Conservation (phyloP, 2,888 invertebrate genomes). For the Yponomeuta evonymella region DNA sequence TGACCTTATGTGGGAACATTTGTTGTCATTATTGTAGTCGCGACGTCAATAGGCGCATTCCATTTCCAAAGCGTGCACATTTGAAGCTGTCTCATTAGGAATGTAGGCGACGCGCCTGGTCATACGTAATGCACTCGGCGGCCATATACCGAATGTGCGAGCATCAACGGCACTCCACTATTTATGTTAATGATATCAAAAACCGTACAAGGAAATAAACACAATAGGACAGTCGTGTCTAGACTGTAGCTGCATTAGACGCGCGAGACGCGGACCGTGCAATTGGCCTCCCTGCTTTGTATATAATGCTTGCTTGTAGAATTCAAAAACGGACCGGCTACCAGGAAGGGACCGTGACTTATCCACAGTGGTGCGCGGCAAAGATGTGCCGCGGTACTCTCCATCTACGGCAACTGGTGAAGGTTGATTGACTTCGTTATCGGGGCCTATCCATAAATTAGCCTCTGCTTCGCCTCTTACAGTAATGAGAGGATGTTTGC, state of each 20-base stretch:
- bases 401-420: slow-evolving; percentile 53
- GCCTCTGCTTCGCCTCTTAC: slow-evolving; percentile 20
- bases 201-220: slow-evolving; percentile 70
- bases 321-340: slow-evolving; percentile 60
- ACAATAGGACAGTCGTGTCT: slow-evolving; percentile 72
- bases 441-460: slow-evolving; percentile 45
- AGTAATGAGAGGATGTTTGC: slow-evolving; percentile 14
- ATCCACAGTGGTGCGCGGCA: slow-evolving; percentile 47
- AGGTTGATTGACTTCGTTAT: slow-evolving; percentile 58
- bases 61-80: slow-evolving; percentile 6
- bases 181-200: slow-evolving; percentile 72
- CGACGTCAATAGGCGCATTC: slow-evolving; percentile 10
- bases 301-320: slow-evolving; percentile 70
- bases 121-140: slow-evolving; percentile 38
- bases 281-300: slow-evolving; percentile 67
- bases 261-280: slow-evolving; percentile 56
- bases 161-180: slow-evolving; percentile 53
- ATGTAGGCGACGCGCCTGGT: slow-evolving; percentile 16
- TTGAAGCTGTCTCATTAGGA: slow-evolving; percentile 17
- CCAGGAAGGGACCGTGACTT: slow-evolving; percentile 62
- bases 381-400: slow-evolving; percentile 46
- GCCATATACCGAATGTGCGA: slow-evolving; percentile 54
- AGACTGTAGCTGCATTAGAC: slow-evolving; percentile 51
- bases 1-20: slow-evolving; percentile 16
- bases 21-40: slow-evolving; percentile 1